Percentiles rank a stretch among this genome's conserved stretches.
phyloP scores from a whole-genome alignment of 2,797 vertebrate species.

The Calcarius lapponicus region DNA sequence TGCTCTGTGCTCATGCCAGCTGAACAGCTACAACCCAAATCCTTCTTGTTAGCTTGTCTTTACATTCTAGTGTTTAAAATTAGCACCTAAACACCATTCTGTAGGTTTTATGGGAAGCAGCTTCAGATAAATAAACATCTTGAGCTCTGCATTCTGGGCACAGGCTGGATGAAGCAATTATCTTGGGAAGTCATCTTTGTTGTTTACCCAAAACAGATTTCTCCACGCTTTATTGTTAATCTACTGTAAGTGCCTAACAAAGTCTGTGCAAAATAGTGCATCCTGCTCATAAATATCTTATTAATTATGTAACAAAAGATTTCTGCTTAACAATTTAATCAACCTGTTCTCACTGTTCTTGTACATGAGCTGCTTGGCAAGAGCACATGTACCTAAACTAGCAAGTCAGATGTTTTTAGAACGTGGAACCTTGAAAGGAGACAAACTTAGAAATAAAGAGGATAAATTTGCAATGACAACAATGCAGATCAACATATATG shows the following conservation, averaged over 20 bases:
- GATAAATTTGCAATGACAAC: not conserved
- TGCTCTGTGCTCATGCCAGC: not conserved
- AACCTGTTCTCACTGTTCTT: not conserved
- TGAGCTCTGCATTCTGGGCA: not conserved
- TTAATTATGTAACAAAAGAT: not conserved
- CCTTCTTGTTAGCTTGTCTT: constrained; percentile 31
- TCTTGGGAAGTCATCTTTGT: not conserved
- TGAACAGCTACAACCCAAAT: not conserved
- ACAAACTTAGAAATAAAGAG: not conserved
- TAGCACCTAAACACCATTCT: not conserved
- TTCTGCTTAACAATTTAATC: not conserved
- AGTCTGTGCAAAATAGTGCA: not conserved
- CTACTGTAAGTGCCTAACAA: not conserved
- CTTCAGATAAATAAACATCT: not conserved
- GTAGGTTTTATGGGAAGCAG: not conserved
- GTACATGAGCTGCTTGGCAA: not conserved
- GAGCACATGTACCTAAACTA: not conserved
- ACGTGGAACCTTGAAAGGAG: not conserved
- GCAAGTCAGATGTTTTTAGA: not conserved
- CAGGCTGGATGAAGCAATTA: not conserved
- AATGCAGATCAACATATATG: not conserved
- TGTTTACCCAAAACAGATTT: not conserved
- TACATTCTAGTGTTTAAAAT: constrained; percentile 11
- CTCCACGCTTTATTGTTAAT: not conserved
- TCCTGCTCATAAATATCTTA: not conserved